Conservation (phyloP, 2,797 vertebrate genomes). For the Gorsachius magnificus region DNA sequence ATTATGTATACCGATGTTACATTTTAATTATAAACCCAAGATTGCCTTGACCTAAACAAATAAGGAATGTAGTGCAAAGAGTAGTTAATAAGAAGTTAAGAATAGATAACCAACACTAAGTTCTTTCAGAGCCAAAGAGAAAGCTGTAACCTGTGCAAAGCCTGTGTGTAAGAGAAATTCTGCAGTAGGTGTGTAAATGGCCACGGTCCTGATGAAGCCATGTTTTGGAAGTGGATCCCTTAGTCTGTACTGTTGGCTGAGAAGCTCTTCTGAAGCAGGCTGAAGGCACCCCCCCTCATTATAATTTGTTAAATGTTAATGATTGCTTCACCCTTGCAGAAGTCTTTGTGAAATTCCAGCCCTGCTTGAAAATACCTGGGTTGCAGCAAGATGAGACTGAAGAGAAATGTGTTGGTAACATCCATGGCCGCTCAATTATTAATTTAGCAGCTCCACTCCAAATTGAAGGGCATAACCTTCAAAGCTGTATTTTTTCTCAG, state of each 20-base stretch:
- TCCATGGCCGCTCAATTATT: not conserved
- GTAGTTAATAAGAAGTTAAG: not conserved
- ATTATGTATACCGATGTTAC: not conserved
- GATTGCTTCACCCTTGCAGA: not conserved
- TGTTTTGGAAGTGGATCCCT: not conserved
- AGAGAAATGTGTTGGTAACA: not conserved
- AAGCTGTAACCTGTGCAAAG: not conserved
- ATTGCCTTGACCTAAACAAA: not conserved
- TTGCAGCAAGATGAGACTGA: not conserved
- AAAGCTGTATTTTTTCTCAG: not conserved
- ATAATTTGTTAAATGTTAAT: not conserved
- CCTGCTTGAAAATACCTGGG: not conserved
- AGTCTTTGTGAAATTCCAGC: not conserved
- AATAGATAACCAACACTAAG: not conserved
- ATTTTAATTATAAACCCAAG: not conserved
- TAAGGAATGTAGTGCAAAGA: not conserved
- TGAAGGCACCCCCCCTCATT: not conserved
- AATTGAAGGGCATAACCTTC: not conserved
- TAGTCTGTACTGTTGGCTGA: not conserved
- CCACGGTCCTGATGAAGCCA: not conserved
- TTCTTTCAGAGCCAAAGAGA: not conserved
- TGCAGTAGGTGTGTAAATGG: not conserved
- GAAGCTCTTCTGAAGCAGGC: not conserved
- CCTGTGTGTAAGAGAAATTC: not conserved
- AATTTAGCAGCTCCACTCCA: not conserved